Conservation (phyloP, 1,140 invertebrate genomes). For the Bombyx mori region ASM3026992v2 NC_085132.1:2904001-2904500, state of each 20-base stretch:
- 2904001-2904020: slow-evolving; percentile 18
- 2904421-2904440: not conserved
- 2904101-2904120: no score
- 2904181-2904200: no score
- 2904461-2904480: not conserved
- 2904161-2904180: no score
- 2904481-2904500: slow-evolving; percentile 53
- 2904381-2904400: slow-evolving; percentile 24
- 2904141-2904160: no score
- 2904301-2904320: slow-evolving; percentile 64
- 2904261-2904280: slow-evolving; percentile 5
- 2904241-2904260: not conserved
- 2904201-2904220: no score
- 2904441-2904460: no score
- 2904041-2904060: no score
- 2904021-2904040: no score
- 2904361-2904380: slow-evolving; percentile 41
- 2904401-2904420: slow-evolving; percentile 20
- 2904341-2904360: slow-evolving; percentile 34
- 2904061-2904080: no score
- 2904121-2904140: no score
- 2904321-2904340: slow-evolving; percentile 61
- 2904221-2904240: not conserved
- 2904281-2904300: slow-evolving; percentile 46
- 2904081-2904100: no score